Percentiles rank a stretch among this genome's conserved stretches.
Evolutionary conservation across 1,140 invertebrate genomes (phyloP).

Genomic region (Phymorhynchus buccinoides): DNA sequence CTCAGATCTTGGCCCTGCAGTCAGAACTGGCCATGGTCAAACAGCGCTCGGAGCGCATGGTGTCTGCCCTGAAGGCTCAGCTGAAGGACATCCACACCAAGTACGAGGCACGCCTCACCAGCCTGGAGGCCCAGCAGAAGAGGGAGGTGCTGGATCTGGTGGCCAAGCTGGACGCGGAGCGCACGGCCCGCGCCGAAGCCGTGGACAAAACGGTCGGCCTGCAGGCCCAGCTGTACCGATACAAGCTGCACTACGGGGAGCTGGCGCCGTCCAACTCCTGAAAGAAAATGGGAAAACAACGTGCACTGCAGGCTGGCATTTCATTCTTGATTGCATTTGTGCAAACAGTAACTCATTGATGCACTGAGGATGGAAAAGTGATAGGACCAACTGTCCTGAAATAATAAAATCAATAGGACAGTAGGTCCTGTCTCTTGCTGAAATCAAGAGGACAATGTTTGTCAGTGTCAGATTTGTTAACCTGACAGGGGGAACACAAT

Average conservation of each 20-base stretch:
- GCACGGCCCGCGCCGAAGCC: constrained; percentile 47
- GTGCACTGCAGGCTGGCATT: background rate
- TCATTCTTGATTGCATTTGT: too few relatives aligned
- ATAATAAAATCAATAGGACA: too few relatives aligned
- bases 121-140: constrained; percentile 42
- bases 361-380: too few relatives aligned
- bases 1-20: constrained; percentile 35
- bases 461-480: too few relatives aligned
- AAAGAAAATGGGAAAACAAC: background rate
- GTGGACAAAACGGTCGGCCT: constrained; percentile 54
- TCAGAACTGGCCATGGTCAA: constrained; percentile 33
- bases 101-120: constrained; percentile 48
- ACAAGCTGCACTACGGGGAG: constrained; percentile 60
- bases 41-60: constrained; percentile 39
- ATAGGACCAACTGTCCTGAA: too few relatives aligned
- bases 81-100: constrained; percentile 46
- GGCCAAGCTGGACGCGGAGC: constrained; percentile 49
- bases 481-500: too few relatives aligned
- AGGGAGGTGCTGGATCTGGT: constrained; percentile 42
- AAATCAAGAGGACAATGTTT: too few relatives aligned
- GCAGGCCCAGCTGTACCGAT: constrained; percentile 57
- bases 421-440: too few relatives aligned
- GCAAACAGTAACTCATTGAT: too few relatives aligned
- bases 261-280: background rate
- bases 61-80: constrained; percentile 44